phyloP scores from a whole-genome alignment of 2,797 vertebrate species.

The Leptoclinus maculatus region DNA sequence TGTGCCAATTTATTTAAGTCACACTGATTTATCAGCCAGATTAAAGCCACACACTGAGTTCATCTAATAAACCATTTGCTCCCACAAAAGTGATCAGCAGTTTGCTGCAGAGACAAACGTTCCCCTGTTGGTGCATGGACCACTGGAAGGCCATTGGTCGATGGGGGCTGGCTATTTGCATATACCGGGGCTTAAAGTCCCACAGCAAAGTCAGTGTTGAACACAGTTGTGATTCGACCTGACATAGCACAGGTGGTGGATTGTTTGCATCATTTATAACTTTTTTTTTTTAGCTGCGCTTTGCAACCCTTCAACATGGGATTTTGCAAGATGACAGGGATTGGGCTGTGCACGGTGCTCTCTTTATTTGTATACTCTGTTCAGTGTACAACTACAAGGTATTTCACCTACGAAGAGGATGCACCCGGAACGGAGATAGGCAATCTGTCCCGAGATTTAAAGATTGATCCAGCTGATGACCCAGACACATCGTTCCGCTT shows the following conservation, averaged over 20 bases:
- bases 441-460: slow-evolving; percentile 77
- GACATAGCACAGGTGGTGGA: slow-evolving; percentile 8
- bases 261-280: slow-evolving; percentile 50
- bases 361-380: slow-evolving; percentile 49
- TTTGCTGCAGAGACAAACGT: slow-evolving; percentile 63
- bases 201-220: slow-evolving; percentile 50
- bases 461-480: slow-evolving; percentile 75
- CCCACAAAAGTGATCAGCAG: slow-evolving; percentile 44
- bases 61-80: slow-evolving; percentile 73
- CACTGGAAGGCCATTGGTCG: slow-evolving; percentile 80
- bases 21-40: slow-evolving; percentile 40
- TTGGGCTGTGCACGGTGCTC: slow-evolving; percentile 49
- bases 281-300: background rate
- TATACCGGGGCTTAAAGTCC: slow-evolving; percentile 71
- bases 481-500: slow-evolving; percentile 77
- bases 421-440: slow-evolving; percentile 77
- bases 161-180: slow-evolving; percentile 76
- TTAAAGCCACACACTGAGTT: slow-evolving; percentile 58
- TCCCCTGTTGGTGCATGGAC: slow-evolving; percentile 67
- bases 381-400: slow-evolving; percentile 75
- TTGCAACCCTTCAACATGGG: slow-evolving; percentile 60
- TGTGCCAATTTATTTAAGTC: slow-evolving; percentile 54
- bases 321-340: slow-evolving; percentile 30
- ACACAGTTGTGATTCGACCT: slow-evolving; percentile 43
- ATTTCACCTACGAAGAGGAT: slow-evolving; percentile 82